Evolutionary conservation across 2,888 invertebrate genomes (phyloP), one percentile per base, ranked within the genome.

Genomic region (Hypercompe scribonia): DNA sequence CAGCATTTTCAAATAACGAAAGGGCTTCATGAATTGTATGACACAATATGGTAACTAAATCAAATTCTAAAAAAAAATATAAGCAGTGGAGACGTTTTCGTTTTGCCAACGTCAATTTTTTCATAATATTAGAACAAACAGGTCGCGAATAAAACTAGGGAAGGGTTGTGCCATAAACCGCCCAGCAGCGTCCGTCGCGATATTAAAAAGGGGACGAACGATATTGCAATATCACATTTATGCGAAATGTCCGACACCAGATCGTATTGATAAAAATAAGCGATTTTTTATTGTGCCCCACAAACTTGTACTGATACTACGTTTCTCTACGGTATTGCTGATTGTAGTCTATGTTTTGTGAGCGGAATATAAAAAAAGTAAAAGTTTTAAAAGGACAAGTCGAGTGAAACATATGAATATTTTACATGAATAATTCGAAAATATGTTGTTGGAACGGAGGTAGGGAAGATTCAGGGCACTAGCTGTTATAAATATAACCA

Each of bases 181-280:
- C 88, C 93, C 94, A 90, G 91, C 90, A 90, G 91, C 93, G 94
- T 93, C 95, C 95, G 94, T 91, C 92, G 94, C 92, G 93, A 95
- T 95, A 95, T 95, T 95, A 95, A 95, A 95, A 95, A 95, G 93
- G 95, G 95, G 95, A 93, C 95, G 92, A 92, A 93, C 93, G 95
- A 93, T 95, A 95, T 95, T 95, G 95, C 95, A 94, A 95, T 95
- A 95, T 95, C 95, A 95, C 95, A 95, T 95, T 95, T 95, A 95
- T 95, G 94, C 93, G 95, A 95, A 95, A 95, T 95, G 95, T 95
- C 95, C 94, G 89, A 94, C 95, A 94, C 92, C 93, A 95, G 95
- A 95, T 95, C 94, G 93, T 94, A 95, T 95, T 95, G 95, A 95
- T 95, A 95, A 95, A 95, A 95, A 94, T 95, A 95, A 95, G 94